Evolutionary conservation across 1,140 invertebrate genomes (phyloP).

Genomic region (Cherax destructor): DNA sequence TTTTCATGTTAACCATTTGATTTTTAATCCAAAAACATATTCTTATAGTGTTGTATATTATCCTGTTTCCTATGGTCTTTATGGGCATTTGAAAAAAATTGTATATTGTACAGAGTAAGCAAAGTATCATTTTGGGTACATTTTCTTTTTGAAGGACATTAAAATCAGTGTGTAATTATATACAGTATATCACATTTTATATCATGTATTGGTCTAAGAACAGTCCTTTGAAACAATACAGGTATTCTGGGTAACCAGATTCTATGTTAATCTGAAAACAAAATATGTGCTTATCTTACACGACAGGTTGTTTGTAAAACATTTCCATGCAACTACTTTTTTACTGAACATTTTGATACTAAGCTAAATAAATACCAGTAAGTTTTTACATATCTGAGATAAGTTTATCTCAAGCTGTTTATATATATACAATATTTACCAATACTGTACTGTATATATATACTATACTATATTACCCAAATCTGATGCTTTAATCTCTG

Average conservation of each 20-base stretch:
- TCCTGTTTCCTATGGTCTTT: background rate
- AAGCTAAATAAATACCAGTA: background rate
- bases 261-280: background rate
- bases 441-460: too few relatives aligned
- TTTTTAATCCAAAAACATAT: background rate
- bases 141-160: background rate
- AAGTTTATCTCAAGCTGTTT: background rate
- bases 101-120: background rate
- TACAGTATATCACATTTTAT: background rate
- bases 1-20: background rate
- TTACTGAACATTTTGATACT: constrained; percentile 53
- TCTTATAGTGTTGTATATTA: background rate
- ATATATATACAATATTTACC: background rate
- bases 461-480: background rate
- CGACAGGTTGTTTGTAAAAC: background rate
- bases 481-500: constrained; percentile 12
- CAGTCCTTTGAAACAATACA: background rate
- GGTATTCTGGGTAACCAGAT: background rate
- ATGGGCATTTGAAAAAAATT: background rate
- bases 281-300: background rate
- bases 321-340: constrained; percentile 35
- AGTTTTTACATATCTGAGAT: constrained; percentile 38
- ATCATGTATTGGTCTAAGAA: background rate
- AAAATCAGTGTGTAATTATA: background rate
- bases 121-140: background rate